Evolutionary conservation across 2,888 invertebrate species (phyloP), one percentile per base, ranked within the genome.

Genomic region (Pseudeuparius sepicola): DNA sequence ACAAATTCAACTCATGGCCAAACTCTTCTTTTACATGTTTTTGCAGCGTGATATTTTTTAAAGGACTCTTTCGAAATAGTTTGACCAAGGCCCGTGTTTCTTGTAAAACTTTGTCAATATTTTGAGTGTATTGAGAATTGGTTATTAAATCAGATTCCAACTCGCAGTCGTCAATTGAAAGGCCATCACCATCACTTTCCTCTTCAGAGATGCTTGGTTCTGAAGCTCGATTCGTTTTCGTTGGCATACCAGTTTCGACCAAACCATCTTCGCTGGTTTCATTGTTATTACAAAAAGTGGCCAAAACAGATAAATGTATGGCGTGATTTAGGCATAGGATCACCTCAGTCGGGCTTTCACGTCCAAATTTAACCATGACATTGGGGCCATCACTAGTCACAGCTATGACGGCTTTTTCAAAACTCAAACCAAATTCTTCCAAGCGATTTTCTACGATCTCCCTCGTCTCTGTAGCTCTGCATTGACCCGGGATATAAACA

Each of bases 131-230:
- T n/a, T n/a, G n/a, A n/a, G n/a, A n/a, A n/a, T n/a, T n/a, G n/a
- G n/a, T n/a, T n/a, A n/a, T n/a, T n/a, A n/a, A n/a, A n/a, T n/a
- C n/a, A n/a, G n/a, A n/a, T n/a, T n/a, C n/a, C n/a, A n/a, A n/a
- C n/a, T n/a, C n/a, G n/a, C n/a, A n/a, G 20, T 20, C 20, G 20
- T 20, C 20, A 20, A 20, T 20, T 7, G 20, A 20, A 20, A 20
- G 20, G 20, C 9, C 9, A 20, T 20, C 20, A 20, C 20, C 20
- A 20, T 20, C 20, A 20, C 20, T 20, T 20, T 20, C 20, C 20
- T 20, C 6, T 6, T 9, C 9, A 9, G 20, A 20, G 9, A 20
- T 20, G 20, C 20, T 20, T 20, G 20, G 20, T 20, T 20, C 20
- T 20, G 9, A 20, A 20, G 20, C 20, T 20, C 9, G 20, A 20